A percentile compares a stretch with the other conserved stretches of the same genome.
Conservation (phyloP, 2,113 vertebrate species). For the Pomatorhinus ruficollis region DNA sequence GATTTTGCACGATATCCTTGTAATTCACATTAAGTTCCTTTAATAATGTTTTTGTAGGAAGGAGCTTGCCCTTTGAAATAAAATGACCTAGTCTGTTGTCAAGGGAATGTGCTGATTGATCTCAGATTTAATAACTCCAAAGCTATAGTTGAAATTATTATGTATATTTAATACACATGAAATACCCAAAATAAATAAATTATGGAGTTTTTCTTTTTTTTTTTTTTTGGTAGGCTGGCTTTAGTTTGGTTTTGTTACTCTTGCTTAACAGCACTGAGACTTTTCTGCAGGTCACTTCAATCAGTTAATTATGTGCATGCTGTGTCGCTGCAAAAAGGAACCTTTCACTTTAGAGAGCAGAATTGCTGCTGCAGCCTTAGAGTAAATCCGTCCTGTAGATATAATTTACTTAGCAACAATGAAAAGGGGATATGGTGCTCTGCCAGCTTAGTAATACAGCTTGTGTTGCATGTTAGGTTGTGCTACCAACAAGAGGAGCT, state of each 20-base stretch:
- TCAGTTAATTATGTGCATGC: not conserved
- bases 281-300: not conserved
- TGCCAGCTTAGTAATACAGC: not conserved
- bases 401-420: not conserved
- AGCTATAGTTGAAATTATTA: not conserved
- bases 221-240: not conserved
- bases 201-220: no score
- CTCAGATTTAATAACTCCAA: not conserved
- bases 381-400: not conserved
- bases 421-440: not conserved
- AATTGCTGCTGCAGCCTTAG: not conserved
- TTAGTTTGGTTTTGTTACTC: not conserved
- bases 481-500: not conserved
- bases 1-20: not conserved
- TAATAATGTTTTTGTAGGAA: not conserved
- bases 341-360: not conserved
- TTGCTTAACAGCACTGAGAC: not conserved
- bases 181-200: not conserved
- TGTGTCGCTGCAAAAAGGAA: not conserved
- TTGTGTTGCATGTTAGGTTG: not conserved
- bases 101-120: not conserved
- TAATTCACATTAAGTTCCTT: not conserved
- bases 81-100: not conserved
- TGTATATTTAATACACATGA: not conserved
- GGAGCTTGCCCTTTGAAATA: not conserved